Percentiles rank a stretch among this genome's conserved stretches.
phyloP scores from a whole-genome alignment of 2,888 invertebrate genomes.

The Orchesella flavescens region DNA sequence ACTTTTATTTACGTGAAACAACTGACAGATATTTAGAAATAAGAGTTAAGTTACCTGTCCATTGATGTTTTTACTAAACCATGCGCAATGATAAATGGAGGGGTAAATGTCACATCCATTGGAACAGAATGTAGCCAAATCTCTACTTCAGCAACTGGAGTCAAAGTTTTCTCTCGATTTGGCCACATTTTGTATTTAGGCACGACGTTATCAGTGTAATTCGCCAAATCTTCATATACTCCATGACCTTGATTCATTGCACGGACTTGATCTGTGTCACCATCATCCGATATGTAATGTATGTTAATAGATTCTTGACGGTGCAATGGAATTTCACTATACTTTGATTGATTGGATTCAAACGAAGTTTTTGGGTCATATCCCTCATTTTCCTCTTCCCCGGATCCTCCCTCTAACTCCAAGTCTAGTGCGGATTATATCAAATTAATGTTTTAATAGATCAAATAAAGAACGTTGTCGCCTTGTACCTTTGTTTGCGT shows the following conservation, averaged over 20 bases:
- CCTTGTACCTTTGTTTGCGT: too few relatives aligned
- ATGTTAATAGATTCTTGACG: constrained; percentile 11
- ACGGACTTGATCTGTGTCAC: neutral
- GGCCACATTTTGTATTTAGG: constrained; percentile 29
- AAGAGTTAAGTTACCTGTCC: neutral
- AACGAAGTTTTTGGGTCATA: neutral
- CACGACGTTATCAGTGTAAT: constrained; percentile 23
- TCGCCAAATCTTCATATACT: constrained; percentile 28
- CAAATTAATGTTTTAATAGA: too few relatives aligned
- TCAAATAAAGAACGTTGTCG: too few relatives aligned
- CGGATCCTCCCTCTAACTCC: neutral
- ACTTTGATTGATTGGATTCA: neutral
- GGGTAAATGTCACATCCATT: constrained; percentile 56
- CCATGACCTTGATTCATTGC: constrained; percentile 32
- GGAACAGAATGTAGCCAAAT: constrained; percentile 64
- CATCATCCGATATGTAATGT: neutral
- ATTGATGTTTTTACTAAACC: constrained; percentile 17
- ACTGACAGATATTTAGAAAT: neutral
- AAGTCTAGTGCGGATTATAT: too few relatives aligned
- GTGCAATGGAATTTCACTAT: too few relatives aligned
- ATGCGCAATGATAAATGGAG: constrained; percentile 50
- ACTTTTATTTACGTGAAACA: too few relatives aligned
- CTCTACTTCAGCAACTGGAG: constrained; percentile 63
- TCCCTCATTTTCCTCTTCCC: neutral
- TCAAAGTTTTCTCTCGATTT: constrained; percentile 31